Percentiles rank a stretch among this genome's conserved stretches.
Evolutionary conservation across 2,113 vertebrate species (phyloP).

Genomic region (Varanus salvator): DNA sequence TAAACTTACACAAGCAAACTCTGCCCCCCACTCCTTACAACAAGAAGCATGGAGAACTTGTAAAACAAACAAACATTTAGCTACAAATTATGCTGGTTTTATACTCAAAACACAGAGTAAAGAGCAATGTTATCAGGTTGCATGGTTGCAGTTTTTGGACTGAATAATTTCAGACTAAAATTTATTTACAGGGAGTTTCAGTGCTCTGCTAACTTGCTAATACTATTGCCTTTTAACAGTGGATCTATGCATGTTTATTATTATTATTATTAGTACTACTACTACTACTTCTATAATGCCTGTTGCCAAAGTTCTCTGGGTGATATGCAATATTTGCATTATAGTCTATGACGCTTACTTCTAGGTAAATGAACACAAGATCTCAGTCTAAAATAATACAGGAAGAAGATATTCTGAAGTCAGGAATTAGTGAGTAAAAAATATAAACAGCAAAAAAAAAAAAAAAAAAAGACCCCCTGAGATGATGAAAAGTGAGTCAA

Average conservation of each 20-base stretch:
- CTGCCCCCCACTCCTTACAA: neutral
- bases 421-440: slow-evolving; percentile 36
- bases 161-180: slow-evolving; percentile 39
- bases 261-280: neutral
- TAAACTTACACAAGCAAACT: neutral
- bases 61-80: slow-evolving; percentile 15
- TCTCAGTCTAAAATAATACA: slow-evolving; percentile 20
- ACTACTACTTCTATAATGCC: no score
- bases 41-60: neutral
- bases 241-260: neutral
- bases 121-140: slow-evolving; percentile 41
- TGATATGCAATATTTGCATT: no score
- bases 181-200: slow-evolving; percentile 40
- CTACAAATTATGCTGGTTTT: slow-evolving; percentile 30
- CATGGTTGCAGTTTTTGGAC: slow-evolving; percentile 46
- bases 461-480: slow-evolving; percentile 39
- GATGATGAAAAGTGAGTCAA: slow-evolving; percentile 76
- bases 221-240: neutral
- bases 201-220: neutral
- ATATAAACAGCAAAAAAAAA: slow-evolving; percentile 70
- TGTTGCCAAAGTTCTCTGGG: no score
- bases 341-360: neutral
- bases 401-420: neutral
- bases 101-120: slow-evolving; percentile 46
- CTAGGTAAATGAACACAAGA: neutral